Conservation (phyloP, 2,797 vertebrate species). For the Gallinago stenura region DNA sequence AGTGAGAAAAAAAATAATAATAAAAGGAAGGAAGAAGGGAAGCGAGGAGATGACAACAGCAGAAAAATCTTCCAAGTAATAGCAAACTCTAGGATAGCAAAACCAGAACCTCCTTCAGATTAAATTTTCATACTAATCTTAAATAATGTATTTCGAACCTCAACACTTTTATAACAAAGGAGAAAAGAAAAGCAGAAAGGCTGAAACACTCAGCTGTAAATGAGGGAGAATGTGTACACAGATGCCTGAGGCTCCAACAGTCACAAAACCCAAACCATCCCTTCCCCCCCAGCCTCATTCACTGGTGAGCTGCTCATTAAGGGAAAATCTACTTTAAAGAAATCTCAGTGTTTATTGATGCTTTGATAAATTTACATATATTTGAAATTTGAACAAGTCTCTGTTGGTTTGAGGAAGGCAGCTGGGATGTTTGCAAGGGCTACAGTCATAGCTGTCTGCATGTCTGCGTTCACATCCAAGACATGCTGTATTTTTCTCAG, state of each 20-base stretch:
- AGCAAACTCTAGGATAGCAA: constrained; percentile 56
- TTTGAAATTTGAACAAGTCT: constrained; percentile 59
- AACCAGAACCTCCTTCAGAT: constrained; percentile 69
- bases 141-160: constrained; percentile 76
- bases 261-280: background rate
- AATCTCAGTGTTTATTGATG: constrained; percentile 54
- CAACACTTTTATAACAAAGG: constrained; percentile 58
- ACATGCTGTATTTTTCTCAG: background rate
- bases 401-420: constrained; percentile 56
- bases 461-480: background rate
- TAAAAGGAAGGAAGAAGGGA: constrained; percentile 28
- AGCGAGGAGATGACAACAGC: constrained; percentile 48
- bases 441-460: background rate
- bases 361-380: constrained; percentile 61
- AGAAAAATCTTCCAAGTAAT: constrained; percentile 55
- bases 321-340: constrained; percentile 35
- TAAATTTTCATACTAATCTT: constrained; percentile 77
- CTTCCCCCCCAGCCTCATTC: background rate
- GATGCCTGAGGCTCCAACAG: constrained; percentile 4
- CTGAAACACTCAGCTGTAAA: constrained; percentile 49
- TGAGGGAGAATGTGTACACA: constrained; percentile 32
- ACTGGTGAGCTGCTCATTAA: constrained; percentile 57
- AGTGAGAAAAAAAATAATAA: constrained; percentile 48
- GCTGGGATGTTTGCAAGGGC: constrained; percentile 43
- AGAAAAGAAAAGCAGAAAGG: constrained; percentile 51